Base-by-base conservation (phyloP, 2,113 vertebrate species). In the Podiceps cristatus region DNA sequence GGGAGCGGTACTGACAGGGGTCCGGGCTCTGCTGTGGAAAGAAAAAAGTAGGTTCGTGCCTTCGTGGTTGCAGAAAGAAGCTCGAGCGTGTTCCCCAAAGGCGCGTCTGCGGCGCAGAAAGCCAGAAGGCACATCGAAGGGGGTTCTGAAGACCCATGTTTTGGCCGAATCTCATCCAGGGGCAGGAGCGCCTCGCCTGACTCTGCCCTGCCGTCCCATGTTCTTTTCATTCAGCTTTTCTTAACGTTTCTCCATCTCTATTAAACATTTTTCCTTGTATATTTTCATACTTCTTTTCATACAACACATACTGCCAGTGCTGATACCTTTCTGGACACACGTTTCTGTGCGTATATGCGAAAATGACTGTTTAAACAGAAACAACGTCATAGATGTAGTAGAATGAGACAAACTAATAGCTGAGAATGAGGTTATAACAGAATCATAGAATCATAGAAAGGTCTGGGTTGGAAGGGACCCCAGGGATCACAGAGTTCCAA, bases 161-260 rank as follows among this genome's bases (percentile, higher is more conserved):
- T 27, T 9, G 14, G 25, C 15, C 63, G 1, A 49, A 11, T 11
- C 28, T 78, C 13, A 9, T 42, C 17, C 17, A 20, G n/a, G 15
- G 29, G 29, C 7, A 4, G 15, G 10, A 49, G 12, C 1, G 2
- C 58, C 14, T 2, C 31, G 13, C 7, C 47, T 35, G 27, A 37
- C 37, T 37, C 37, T 37, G 3, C 24, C 49, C 10, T 37, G 0
- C 9, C 0, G 29, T 69, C 8, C 35, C 5, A 0, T 4, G 4
- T 55, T 4, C 40, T 75, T 42, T 18, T 22, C 22, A 5, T 31
- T 40, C 18, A n/a, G 45, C 12, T 79, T 77, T 53, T 49, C 29
- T 35, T 58, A 13, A 14, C 0, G 0, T 50, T 87, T 73, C 33
- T 17, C 40, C 10, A 5, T 25, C 37, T 68, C 8, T 9, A 5